Evolutionary conservation across 2,888 invertebrate genomes (phyloP).

Genomic region (Tortrix viridana): DNA sequence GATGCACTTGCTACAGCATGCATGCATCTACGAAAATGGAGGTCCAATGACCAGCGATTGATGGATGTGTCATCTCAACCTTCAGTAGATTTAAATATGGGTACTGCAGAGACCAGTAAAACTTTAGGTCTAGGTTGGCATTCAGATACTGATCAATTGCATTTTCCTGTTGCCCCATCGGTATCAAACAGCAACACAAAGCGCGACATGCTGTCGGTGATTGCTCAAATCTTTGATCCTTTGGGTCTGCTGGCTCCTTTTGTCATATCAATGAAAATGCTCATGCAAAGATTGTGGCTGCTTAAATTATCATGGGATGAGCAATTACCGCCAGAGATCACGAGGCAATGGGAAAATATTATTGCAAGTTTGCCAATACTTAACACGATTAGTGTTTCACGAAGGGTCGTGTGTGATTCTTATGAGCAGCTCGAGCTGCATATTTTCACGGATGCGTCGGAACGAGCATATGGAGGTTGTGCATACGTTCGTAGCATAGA

Average conservation of each 20-base stretch:
- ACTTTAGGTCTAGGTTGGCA: too few relatives aligned
- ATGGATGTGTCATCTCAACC: not conserved
- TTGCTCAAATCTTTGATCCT: too few relatives aligned
- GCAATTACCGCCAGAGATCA: not conserved
- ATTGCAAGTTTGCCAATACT: not conserved
- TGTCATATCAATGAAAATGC: not conserved
- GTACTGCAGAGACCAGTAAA: not conserved
- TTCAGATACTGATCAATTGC: too few relatives aligned
- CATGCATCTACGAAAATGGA: too few relatives aligned
- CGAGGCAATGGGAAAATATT: not conserved
- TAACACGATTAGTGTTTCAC: not conserved
- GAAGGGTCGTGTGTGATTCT: not conserved
- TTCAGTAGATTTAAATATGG: not conserved
- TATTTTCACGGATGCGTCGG: not conserved
- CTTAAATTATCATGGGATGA: conserved; percentile 2
- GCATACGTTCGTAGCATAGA: too few relatives aligned
- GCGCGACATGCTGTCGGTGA: too few relatives aligned
- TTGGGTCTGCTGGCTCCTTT: too few relatives aligned
- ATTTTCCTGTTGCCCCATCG: too few relatives aligned
- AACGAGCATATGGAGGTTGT: not conserved
- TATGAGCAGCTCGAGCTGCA: not conserved
- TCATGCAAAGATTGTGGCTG: not conserved
- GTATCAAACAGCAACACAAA: too few relatives aligned
- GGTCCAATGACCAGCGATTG: not conserved
- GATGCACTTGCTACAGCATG: not conserved